phyloP scores from a whole-genome alignment of 2,888 invertebrate genomes.

The Micoletzkya japonica region DNA sequence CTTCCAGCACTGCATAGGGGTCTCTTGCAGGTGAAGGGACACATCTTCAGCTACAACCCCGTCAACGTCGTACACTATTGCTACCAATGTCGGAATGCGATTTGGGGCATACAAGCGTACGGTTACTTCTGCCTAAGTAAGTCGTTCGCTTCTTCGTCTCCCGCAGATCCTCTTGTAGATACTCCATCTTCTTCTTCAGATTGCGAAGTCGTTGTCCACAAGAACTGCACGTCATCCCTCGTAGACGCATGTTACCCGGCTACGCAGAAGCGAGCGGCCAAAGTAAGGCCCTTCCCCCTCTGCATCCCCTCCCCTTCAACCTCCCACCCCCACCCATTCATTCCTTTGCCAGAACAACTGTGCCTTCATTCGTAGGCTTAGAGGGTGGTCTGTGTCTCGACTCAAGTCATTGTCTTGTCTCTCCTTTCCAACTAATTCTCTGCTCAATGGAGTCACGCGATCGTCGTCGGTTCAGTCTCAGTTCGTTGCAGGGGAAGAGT shows the following conservation, averaged over 20 bases:
- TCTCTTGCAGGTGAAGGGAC: constrained; percentile 73
- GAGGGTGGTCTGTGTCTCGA: background rate
- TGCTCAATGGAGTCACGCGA: background rate
- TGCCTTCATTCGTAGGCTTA: background rate
- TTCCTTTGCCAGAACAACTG: background rate
- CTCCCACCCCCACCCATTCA: background rate
- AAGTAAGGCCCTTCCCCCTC: constrained; percentile 2
- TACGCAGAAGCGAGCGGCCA: constrained; percentile 40
- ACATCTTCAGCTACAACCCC: constrained; percentile 85
- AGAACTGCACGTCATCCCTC: constrained; percentile 78
- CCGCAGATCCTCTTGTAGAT: background rate
- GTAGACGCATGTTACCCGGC: constrained; percentile 78
- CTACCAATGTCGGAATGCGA: constrained; percentile 86
- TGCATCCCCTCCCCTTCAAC: background rate
- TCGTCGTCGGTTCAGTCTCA: background rate
- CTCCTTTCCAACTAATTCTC: background rate
- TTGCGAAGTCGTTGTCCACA: constrained; percentile 85
- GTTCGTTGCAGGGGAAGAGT: background rate
- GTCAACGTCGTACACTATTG: constrained; percentile 87
- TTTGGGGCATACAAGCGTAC: constrained; percentile 94
- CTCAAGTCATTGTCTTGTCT: background rate
- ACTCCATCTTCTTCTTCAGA: constrained; percentile 69
- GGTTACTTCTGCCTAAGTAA: constrained; percentile 91
- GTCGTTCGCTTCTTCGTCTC: constrained; percentile 23
- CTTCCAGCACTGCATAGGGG: background rate